phyloP scores from a whole-genome alignment of 2,113 vertebrate species.

The human (Homo sapiens) region DNA sequence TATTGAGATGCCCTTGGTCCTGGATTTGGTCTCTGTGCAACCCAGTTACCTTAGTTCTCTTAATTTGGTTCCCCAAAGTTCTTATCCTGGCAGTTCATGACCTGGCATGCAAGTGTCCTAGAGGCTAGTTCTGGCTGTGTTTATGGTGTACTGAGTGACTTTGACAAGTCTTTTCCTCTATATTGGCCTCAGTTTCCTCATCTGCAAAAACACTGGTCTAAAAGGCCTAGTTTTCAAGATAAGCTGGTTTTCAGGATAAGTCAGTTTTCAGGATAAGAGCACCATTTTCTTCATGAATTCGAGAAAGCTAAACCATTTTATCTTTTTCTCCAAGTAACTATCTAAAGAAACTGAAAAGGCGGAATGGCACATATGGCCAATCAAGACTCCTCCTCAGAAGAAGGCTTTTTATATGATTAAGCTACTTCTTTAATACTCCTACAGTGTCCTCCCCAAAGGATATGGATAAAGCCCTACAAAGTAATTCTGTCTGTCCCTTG shows the following conservation, averaged over 20 bases:
- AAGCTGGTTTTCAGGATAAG: neutral
- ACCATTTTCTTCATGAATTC: neutral
- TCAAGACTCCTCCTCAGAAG: neutral
- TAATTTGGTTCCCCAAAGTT: neutral
- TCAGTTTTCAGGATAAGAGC: neutral
- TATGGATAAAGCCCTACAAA: neutral
- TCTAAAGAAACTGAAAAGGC: neutral
- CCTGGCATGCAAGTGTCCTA: neutral
- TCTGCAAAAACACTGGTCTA: neutral
- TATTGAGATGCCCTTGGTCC: neutral
- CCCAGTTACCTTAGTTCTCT: neutral
- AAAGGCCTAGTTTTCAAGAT: neutral
- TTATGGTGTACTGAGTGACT: neutral
- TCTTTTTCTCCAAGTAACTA: constrained; percentile 20
- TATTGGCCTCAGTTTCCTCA: neutral
- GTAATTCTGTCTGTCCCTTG: neutral
- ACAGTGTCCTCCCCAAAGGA: neutral
- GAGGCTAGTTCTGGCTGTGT: neutral
- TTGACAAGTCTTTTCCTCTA: neutral
- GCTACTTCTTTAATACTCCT: neutral
- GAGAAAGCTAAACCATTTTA: neutral
- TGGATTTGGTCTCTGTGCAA: neutral
- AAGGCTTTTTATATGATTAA: neutral
- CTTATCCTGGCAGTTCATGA: neutral
- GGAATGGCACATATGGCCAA: neutral